phyloP scores from a whole-genome alignment of 2,888 invertebrate species.

The Drosophila pseudotakahashii region DNA sequence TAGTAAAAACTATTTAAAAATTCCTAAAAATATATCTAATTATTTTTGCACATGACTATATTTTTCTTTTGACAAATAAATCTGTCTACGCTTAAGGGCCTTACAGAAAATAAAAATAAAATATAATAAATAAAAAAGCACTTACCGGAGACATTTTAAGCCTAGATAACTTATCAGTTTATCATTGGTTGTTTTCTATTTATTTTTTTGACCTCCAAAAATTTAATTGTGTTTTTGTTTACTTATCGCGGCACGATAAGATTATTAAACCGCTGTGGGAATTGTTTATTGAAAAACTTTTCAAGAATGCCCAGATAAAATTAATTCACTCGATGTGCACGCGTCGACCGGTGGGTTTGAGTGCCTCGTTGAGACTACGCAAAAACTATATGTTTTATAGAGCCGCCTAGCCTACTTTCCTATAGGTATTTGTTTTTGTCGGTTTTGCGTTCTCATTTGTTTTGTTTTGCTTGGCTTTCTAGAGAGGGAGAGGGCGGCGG shows the following conservation, averaged over 20 bases:
- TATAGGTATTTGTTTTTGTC: conserved; percentile 47
- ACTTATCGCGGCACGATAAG: conserved; percentile 12
- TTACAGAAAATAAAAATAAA: no score
- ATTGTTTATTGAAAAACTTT: not conserved
- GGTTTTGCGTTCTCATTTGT: conserved; percentile 35
- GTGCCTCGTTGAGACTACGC: conserved; percentile 53
- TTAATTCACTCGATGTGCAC: not conserved
- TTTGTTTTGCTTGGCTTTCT: conserved; percentile 65
- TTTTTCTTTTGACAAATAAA: no score
- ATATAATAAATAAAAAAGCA: not conserved
- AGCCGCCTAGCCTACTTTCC: conserved; percentile 56
- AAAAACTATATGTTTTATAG: conserved; percentile 31
- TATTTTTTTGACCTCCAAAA: not conserved
- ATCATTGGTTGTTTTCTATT: conserved; percentile 10
- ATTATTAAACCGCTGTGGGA: not conserved
- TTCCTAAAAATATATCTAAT: no score
- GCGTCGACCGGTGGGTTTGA: conserved; percentile 49
- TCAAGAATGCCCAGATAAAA: conserved; percentile 8
- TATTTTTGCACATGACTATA: no score
- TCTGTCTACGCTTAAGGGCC: not conserved
- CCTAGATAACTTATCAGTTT: conserved; percentile 24
- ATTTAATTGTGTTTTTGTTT: conserved; percentile 6
- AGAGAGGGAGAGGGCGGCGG: conserved; percentile 12
- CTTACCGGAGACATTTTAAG: conserved; percentile 60
- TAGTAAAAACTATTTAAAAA: no score